Base-by-base conservation (phyloP, 2,113 vertebrate species). In the Kobus ellipsiprymnus region DNA sequence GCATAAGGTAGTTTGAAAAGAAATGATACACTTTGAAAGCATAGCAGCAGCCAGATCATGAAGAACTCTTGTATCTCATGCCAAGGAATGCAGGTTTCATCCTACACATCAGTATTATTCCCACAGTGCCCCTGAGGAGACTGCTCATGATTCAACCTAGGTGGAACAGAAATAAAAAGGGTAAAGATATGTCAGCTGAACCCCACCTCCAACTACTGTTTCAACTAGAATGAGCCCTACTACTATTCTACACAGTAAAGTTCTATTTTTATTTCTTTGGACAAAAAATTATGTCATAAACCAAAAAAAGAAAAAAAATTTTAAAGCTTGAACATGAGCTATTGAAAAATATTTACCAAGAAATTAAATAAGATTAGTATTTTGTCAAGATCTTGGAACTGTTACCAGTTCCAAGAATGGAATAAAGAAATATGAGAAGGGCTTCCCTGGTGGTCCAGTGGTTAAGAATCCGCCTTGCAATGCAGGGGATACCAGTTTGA, bases 341-440 rank as follows among this genome's bases (percentile, higher is more conserved):
- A 91, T 30, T 93, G 86, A 93, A 89, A 89, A 17, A 48, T 62
- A 88, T 77, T 59, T 83, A 90, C 30, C 52, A 90, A 94, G 40
- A 95, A 94, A 90, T 90, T 60, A 96, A 77, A 54, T 83, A 90
- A 85, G n/a, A 95, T 84, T 62, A 80, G 11, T 30, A 93, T 94
- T 87, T 94, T 55, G 55, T 40, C 77, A 94, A 77, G 52, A 36
- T 57, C 14, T 86, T 40, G 40, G 40, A 40, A 40, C 40, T 40
- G 40, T 40, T 92, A 97, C 90, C 30, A 91, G 27, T 80, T 40
- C 19, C 83, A 96, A 89, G 36, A 21, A 95, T 29, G 1, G 33
- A 93, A 88, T 6, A 88, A 40, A 81, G n/a, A 94, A 95, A 7
- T 91, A 74, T 52, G 30, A 98, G 50, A 77, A 46, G 40, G 23